Base-by-base conservation (phyloP, 2,797 vertebrate genomes). In the Helicolenus hilgendorfi region DNA sequence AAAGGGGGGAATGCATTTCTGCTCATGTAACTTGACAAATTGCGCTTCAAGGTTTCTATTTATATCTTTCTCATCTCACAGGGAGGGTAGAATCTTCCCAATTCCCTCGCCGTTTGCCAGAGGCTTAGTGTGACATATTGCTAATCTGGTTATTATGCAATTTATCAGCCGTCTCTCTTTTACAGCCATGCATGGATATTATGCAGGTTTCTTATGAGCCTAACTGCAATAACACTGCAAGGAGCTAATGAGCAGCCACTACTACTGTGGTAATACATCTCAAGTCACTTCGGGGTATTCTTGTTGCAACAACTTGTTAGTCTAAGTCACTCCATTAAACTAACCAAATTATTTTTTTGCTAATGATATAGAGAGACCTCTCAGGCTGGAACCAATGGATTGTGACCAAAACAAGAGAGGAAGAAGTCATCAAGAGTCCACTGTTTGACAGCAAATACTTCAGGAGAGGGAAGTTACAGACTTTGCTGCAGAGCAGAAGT, bases 131-230 rank as follows among this genome's bases (percentile, higher is more conserved):
- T 97, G 96, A 97, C 97, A 97, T 96, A 97, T 97, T 95, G 95
- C 93, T 97, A 97, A 97, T 97, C 95, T 97, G 96, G 96, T 96
- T 97, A 97, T 97, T 97, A 97, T 96, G 96, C 96, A 96, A 97
- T 97, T 97, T 95, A 97, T 97, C 96, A 97, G 92, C 84, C 89
- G 77, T 93, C 94, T 93, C 91, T 89, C 83, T 97, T 95, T 97
- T 97, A 96, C 89, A 90, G 92, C 91, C 82, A 20, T 84, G 76
- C 79, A 77, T 91, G 93, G 95, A 95, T 95, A 96, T 95, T 95
- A 95, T 95, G 94, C 93, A 92, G 94, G 88, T 97, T 97, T 96
- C 89, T 92, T 94, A 94, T 96, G 93, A 89, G 90, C 87, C 89
- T 87, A 89, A 92, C 85, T 85, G 93, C 94, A 96, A 96, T 97